Conservation (phyloP, 2,888 invertebrate species). For the Nebria brevicollis region DNA sequence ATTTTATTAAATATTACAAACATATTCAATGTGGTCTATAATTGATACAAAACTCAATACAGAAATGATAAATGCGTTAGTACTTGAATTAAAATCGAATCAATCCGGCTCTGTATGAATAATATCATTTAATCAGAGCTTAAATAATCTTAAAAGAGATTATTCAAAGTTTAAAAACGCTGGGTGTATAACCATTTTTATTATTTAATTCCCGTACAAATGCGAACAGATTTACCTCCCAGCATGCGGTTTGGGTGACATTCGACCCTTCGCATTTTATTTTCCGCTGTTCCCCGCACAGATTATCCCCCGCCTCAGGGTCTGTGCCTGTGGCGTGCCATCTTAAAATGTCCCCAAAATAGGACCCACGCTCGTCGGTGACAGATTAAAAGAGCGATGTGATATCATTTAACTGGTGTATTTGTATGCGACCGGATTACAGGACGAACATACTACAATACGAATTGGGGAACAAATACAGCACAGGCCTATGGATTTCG, state of each 20-base stretch:
- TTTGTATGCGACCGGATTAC: conserved; percentile 19
- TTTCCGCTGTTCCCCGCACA: background rate
- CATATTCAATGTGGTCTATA: too few relatives aligned
- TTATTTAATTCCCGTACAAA: conserved; percentile 21
- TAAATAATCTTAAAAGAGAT: background rate
- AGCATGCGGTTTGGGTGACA: conserved; percentile 7
- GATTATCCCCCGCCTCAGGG: background rate
- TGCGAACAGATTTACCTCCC: conserved; percentile 15
- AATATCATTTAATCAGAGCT: background rate
- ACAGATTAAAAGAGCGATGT: conserved; percentile 20
- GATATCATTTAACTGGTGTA: conserved; percentile 14
- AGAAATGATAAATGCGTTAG: background rate
- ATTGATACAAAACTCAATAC: too few relatives aligned
- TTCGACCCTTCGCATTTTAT: background rate
- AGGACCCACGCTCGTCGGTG: conserved; percentile 20
- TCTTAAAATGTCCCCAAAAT: conserved; percentile 22
- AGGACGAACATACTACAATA: conserved; percentile 21
- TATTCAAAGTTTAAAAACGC: background rate
- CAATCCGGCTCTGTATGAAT: background rate
- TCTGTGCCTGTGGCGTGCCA: background rate
- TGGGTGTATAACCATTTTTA: background rate
- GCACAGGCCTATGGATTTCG: conserved; percentile 16
- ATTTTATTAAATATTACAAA: too few relatives aligned
- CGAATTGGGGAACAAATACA: conserved; percentile 10
- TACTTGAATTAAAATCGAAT: background rate